Base-by-base conservation (phyloP, 2,888 invertebrate species). In the Clusia tigrina region DNA sequence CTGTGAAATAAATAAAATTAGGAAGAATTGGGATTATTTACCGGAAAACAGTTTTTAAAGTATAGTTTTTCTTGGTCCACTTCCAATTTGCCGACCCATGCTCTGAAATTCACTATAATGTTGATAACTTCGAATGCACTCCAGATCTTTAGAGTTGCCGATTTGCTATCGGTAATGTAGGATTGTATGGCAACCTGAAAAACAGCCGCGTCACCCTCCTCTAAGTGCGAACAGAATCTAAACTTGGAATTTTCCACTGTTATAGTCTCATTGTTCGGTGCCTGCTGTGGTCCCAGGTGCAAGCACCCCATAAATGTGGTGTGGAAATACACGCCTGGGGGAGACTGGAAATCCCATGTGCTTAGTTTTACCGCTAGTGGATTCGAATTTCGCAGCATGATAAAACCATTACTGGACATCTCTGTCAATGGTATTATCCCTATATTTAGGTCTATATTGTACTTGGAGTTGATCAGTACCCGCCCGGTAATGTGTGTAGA, bases 1-100 rank as follows among this genome's bases (percentile, higher is more conserved):
- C 32, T n/a, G n/a, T n/a, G n/a, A n/a, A n/a, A n/a, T n/a, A n/a
- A 32, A 42, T 6, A 52, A 52, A 52, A 52, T n/a, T 15, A n/a
- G n/a, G n/a, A n/a, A n/a, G n/a, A n/a, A n/a, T n/a, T n/a, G n/a
- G n/a, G n/a, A n/a, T 18, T 58, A 51, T 2, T 51, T 15, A 32
- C 92, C 67, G 93, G 94, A 86, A 93, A 94, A 76, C 91, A 92
- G 80, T 91, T 89, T 68, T 89, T 88, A 79, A 94, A 91, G 56
- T 89, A 85, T 32, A 94, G 83, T 74, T 88, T 86, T 73, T 89
- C 88, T 64, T 90, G 89, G 67, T 88, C 87, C 60, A 90, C 87
- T 81, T 89, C 87, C 65, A 94, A 85, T 75, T 88, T 88, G 26
- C 93, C 94, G 71, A 89, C 87, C 0, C 91, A 90, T n/a, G 92